Percentiles rank a stretch among this genome's conserved stretches.
phyloP scores from a whole-genome alignment of 2,113 vertebrate species.

The Ia io region DNA sequence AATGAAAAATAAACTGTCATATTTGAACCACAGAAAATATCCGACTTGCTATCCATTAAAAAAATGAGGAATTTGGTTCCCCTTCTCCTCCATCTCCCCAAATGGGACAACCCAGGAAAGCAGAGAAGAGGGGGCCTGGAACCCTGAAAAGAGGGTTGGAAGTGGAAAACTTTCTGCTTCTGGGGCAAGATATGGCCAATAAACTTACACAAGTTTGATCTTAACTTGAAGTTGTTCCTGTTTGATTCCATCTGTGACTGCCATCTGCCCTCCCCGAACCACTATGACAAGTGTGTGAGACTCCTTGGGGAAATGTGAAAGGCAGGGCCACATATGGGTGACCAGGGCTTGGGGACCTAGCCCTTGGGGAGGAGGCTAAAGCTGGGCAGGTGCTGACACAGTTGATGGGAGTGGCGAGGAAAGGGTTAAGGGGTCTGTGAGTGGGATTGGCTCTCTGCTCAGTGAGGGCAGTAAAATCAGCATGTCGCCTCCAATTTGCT shows the following conservation, averaged over 20 bases:
- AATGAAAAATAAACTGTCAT: background rate
- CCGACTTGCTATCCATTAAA: background rate
- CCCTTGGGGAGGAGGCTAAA: background rate
- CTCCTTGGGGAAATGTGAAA: background rate
- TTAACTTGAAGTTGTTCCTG: background rate
- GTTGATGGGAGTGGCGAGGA: background rate
- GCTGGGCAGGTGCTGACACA: background rate
- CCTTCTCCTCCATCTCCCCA: background rate
- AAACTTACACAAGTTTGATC: background rate
- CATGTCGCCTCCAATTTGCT: conserved; percentile 87
- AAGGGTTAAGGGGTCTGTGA: conserved; percentile 61
- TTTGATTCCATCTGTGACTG: background rate
- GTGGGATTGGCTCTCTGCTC: conserved; percentile 28
- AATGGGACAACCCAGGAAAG: background rate
- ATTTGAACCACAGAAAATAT: conserved; percentile 14
- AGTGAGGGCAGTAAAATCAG: conserved; percentile 78
- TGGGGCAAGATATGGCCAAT: background rate
- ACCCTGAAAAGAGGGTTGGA: background rate
- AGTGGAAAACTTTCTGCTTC: background rate
- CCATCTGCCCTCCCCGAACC: background rate
- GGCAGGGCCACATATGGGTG: background rate
- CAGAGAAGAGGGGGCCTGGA: background rate
- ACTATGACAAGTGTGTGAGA: background rate
- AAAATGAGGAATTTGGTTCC: background rate
- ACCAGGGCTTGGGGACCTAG: background rate